phyloP scores from a whole-genome alignment of 1,140 invertebrate species.

The Drosophila yakuba region DNA sequence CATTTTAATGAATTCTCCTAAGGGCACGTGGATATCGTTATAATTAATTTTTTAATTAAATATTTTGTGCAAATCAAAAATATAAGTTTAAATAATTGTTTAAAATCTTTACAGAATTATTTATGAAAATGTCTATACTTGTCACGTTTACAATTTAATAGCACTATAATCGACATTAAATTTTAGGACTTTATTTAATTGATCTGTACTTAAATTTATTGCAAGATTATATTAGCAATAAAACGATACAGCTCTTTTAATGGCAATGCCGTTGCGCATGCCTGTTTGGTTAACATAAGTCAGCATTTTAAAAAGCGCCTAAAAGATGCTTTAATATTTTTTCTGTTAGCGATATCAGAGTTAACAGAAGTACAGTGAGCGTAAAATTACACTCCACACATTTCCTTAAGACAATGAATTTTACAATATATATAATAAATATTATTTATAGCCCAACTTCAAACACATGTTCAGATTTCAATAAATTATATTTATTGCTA shows the following conservation, averaged over 20 bases:
- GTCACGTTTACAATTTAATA: background rate
- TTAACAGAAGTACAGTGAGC: background rate
- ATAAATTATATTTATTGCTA: slow-evolving; percentile 76
- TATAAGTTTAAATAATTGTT: no score
- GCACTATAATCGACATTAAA: background rate
- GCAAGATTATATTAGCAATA: background rate
- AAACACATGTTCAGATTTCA: slow-evolving; percentile 8
- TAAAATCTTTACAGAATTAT: no score
- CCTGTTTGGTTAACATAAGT: background rate
- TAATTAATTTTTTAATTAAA: no score
- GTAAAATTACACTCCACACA: no score
- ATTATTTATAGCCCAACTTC: background rate
- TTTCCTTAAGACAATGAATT: no score
- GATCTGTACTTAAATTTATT: background rate
- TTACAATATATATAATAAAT: no score
- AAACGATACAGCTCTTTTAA: slow-evolving; percentile 6
- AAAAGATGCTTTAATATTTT: slow-evolving; percentile 33
- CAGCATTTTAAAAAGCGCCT: slow-evolving; percentile 19
- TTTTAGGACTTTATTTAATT: background rate
- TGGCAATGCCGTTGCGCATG: background rate
- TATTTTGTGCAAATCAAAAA: background rate
- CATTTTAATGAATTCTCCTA: background rate
- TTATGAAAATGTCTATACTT: no score
- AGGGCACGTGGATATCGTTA: no score
- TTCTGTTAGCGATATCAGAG: background rate